Evolutionary conservation across 2,113 vertebrate species (phyloP).

Genomic region (Vidua chalybeata): DNA sequence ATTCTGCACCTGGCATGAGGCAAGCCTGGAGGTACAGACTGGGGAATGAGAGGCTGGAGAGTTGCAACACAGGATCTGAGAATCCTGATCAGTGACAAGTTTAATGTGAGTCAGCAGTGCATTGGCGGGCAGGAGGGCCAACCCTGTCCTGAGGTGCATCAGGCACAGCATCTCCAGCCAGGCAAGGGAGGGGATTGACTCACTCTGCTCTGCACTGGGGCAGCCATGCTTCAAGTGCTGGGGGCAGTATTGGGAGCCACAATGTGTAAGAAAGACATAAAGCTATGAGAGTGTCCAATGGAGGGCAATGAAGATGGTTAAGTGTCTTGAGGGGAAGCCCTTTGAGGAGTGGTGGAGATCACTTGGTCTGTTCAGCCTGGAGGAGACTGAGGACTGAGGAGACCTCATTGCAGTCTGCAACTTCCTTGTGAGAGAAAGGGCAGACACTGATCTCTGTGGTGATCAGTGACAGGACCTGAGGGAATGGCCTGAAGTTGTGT

Average conservation of each 20-base stretch:
- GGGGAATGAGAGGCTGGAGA: background rate
- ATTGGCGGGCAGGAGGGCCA: background rate
- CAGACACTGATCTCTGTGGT: background rate
- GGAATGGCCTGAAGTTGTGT: background rate
- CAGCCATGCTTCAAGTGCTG: fast-evolving
- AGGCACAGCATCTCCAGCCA: fast-evolving
- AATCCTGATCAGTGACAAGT: background rate
- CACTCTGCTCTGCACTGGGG: fast-evolving
- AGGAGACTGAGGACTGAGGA: background rate
- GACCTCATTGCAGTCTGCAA: fast-evolving
- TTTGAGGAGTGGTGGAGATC: background rate
- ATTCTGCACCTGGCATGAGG: background rate
- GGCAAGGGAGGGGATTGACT: background rate
- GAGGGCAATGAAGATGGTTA: fast-evolving
- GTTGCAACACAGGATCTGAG: background rate
- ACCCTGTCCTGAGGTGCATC: fast-evolving
- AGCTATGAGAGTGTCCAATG: background rate
- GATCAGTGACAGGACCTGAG: background rate
- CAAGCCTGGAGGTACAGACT: background rate
- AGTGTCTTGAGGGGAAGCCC: fast-evolving
- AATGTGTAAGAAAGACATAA: too few relatives aligned
- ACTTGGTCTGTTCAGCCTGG: background rate
- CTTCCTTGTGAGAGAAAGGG: background rate
- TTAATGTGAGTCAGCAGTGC: background rate
- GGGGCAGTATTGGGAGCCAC: background rate